Percentiles rank a stretch among this genome's conserved stretches.
These are phyloP conservation scores for Sapajus apella DNA, from an alignment of 2,113 vertebrate genomes.

Conservation along the genomic window DNA sequence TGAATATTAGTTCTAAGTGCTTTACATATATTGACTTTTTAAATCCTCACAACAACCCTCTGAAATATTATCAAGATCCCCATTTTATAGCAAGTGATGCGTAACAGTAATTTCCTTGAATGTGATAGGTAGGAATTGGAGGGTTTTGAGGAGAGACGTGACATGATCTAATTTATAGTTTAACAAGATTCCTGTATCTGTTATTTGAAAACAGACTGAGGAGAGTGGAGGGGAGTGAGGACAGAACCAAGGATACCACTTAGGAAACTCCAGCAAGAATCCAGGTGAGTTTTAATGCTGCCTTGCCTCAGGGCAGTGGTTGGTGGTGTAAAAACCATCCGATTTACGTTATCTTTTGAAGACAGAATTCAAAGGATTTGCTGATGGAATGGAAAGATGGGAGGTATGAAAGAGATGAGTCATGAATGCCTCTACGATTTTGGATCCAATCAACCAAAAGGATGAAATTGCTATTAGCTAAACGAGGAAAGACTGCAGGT, in stretches of 20 bases:
- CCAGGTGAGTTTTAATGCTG: background rate
- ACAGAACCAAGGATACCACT: background rate
- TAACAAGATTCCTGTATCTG: background rate
- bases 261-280: background rate
- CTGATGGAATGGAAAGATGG: background rate
- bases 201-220: background rate
- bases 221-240: background rate
- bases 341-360: slow-evolving; percentile 1
- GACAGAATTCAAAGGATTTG: slow-evolving; percentile 21
- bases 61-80: background rate
- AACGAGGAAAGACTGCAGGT: background rate
- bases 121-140: background rate
- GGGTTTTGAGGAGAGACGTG: background rate
- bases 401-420: background rate
- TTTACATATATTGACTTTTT: background rate
- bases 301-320: background rate
- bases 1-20: background rate
- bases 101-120: background rate
- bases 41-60: background rate
- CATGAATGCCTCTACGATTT: background rate
- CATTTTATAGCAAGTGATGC: background rate
- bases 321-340: background rate
- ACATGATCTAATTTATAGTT: background rate
- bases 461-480: background rate
- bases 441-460: background rate